Percentiles rank a stretch among this genome's conserved stretches.
These are phyloP conservation scores for Puntigrus tetrazona DNA, from an alignment of 2,113 vertebrate species.

Conservation along the genomic window DNA sequence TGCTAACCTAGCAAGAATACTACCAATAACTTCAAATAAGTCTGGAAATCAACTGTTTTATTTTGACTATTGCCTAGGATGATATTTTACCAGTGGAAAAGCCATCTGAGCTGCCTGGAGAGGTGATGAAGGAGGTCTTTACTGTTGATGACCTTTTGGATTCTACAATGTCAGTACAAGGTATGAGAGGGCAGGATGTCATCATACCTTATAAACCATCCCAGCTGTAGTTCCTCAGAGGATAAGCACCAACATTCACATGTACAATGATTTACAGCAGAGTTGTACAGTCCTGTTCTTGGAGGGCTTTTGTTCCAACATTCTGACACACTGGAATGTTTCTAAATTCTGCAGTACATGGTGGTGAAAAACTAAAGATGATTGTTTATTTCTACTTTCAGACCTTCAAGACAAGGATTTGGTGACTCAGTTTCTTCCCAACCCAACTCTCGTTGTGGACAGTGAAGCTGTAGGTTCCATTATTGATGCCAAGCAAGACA, in stretches of 20 bases:
- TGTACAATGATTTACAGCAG: not conserved
- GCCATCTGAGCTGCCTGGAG: constrained; percentile 33
- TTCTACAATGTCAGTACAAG: constrained; percentile 39
- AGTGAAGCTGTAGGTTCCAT: constrained; percentile 39
- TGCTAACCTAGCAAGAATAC: not conserved
- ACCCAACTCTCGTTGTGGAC: constrained; percentile 33
- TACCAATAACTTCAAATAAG: not conserved
- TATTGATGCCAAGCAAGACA: constrained; percentile 1
- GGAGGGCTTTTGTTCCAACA: not conserved
- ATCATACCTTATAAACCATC: constrained; percentile 46
- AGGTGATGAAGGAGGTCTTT: constrained; percentile 37
- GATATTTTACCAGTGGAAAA: constrained; percentile 43
- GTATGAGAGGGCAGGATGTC: constrained; percentile 55
- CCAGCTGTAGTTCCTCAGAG: constrained; percentile 25
- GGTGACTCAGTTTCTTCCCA: constrained; percentile 47
- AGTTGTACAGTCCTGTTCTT: not conserved
- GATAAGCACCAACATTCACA: constrained; percentile 58
- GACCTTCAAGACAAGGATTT: constrained; percentile 64
- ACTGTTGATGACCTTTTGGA: constrained; percentile 47
- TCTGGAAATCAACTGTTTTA: not conserved
- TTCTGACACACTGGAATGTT: not conserved
- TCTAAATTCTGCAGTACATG: not conserved
- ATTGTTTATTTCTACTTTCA: constrained; percentile 46
- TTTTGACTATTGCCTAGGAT: constrained; percentile 57
- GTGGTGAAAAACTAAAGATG: not conserved